Evolutionary conservation across 2,888 invertebrate species (phyloP), one percentile per base, ranked within the genome.

Genomic region (Luffia ferchaultella): DNA sequence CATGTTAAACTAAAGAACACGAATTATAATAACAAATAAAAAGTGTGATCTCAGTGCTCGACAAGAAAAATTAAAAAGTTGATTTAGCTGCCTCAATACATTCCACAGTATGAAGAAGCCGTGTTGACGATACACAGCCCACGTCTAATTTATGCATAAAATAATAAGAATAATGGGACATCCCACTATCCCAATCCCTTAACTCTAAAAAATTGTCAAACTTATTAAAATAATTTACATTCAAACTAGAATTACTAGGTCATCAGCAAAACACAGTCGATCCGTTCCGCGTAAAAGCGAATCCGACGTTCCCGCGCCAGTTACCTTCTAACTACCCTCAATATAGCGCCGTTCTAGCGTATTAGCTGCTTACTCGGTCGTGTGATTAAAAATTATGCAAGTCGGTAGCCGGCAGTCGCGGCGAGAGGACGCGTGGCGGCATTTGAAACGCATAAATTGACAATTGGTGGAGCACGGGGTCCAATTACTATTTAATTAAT

Each of bases 321-420:
- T 58, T 56, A 56, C 57, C 57, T 54, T 58, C 56, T 58, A 58
- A 60, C 55, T 62, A 62, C 63, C 64, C 63, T 56, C 61, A 53
- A 56, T 56, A 67, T 65, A 63, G 59, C 66, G 64, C 74, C 74
- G 79, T 80, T 82, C 77, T 76, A 76, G 67, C 66, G 71, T 73
- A 80, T 83, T 82, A 82, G 78, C 69, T 78, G 80, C 77, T 73
- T 72, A 78, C 73, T 76, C 82, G 63, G 67, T 79, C 80, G 82
- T 75, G 73, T 79, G 77, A 83, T 83, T 83, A 83, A 80, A 82
- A 82, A 83, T 80, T 82, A 80, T 79, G 74, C 77, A 52, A 43
- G 49, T 49, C 42, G 46, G 41, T 17, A 18, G 49, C 20, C 19
- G 44, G 50, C 53, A 41, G 12, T 47, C 49, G 43, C 49, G 42